Conservation (phyloP, 2,888 invertebrate species). For the Liposcelis brunnea region DNA sequence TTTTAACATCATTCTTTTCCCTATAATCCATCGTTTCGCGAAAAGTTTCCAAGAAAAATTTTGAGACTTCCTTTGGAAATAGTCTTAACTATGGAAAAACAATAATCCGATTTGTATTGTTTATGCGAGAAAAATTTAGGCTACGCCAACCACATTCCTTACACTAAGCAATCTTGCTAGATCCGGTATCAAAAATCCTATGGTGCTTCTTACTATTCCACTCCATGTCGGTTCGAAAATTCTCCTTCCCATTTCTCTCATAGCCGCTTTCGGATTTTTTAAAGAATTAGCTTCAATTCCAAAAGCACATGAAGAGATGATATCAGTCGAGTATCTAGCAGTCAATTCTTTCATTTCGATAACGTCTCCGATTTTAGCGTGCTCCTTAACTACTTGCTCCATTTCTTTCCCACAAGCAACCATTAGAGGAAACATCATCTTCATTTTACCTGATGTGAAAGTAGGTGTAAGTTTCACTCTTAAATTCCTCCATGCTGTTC, state of each 20-base stretch:
- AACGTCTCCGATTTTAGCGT: neutral
- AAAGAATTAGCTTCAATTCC: constrained; percentile 18
- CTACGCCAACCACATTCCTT: too few species aligned
- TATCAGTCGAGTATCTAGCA: constrained; percentile 19
- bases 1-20: constrained; percentile 26
- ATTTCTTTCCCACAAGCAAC: neutral
- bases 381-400: neutral
- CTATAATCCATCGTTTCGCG: constrained; percentile 26
- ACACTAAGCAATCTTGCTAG: neutral
- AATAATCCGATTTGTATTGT: too few species aligned
- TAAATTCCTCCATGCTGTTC: constrained; percentile 21
- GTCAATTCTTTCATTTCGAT: constrained; percentile 6
- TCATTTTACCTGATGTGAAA: constrained; percentile 22
- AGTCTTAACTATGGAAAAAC: too few species aligned
- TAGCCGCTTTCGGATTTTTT: constrained; percentile 13
- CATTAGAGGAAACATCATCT: constrained; percentile 14
- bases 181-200: neutral
- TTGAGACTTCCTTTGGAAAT: constrained; percentile 12
- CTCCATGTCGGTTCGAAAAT: constrained; percentile 14
- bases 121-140: too few species aligned
- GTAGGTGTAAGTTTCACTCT: constrained; percentile 20
- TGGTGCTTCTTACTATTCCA: neutral
- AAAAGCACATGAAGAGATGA: constrained; percentile 19
- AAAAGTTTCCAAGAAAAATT: constrained; percentile 25
- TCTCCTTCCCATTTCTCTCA: constrained; percentile 14